Conservation (phyloP, 2,113 vertebrate genomes). For the Trochalopteron elliotii region DNA sequence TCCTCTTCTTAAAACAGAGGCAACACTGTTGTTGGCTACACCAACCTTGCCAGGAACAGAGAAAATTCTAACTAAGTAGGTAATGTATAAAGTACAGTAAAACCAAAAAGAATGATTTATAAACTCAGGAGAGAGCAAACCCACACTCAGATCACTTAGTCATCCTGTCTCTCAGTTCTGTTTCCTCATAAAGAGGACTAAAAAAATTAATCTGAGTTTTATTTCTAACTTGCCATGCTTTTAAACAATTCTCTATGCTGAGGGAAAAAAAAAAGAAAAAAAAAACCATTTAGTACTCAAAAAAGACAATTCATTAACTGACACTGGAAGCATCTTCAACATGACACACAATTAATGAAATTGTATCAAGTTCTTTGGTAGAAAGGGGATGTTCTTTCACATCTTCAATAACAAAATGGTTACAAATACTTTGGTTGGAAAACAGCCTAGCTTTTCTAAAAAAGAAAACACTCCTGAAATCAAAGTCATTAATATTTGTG, state of each 20-base stretch:
- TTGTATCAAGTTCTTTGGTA: not conserved
- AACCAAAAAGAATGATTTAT: not conserved
- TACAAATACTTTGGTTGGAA: not conserved
- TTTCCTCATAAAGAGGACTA: not conserved
- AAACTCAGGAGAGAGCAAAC: not conserved
- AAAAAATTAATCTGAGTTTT: not conserved
- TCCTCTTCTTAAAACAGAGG: not conserved
- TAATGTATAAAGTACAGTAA: not conserved
- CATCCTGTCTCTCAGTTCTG: not conserved
- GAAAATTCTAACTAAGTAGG: not conserved
- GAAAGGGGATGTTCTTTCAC: not conserved
- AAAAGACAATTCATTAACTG: not conserved
- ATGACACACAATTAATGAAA: not conserved
- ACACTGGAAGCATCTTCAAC: not conserved
- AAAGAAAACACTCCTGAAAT: not conserved
- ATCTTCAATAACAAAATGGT: not conserved
- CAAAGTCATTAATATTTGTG: not conserved
- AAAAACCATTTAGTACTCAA: not conserved
- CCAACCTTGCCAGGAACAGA: not conserved
- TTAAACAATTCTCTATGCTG: not conserved
- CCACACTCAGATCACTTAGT: not conserved
- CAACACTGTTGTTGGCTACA: not conserved
- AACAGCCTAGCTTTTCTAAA: not conserved
- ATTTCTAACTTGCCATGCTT: not conserved
- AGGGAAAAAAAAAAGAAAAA: not conserved